Conservation (phyloP, 2,888 invertebrate species). For the Apamea monoglypha region DNA sequence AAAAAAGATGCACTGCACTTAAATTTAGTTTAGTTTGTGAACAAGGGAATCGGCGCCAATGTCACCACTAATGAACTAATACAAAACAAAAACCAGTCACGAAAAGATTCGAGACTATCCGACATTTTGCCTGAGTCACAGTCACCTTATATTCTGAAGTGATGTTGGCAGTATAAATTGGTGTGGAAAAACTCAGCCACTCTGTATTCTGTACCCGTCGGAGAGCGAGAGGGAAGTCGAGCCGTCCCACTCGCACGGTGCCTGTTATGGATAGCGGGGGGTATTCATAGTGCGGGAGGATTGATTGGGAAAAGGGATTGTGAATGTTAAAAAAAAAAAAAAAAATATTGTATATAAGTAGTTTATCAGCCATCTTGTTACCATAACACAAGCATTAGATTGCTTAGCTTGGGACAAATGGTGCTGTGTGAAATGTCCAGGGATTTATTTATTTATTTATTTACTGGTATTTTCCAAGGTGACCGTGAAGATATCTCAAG, state of each 20-base stretch:
- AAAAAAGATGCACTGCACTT: too few relatives aligned
- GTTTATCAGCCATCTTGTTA: too few relatives aligned
- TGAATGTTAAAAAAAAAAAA: too few relatives aligned
- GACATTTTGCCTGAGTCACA: constrained; percentile 33
- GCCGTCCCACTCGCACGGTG: constrained; percentile 73
- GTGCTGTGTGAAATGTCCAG: too few relatives aligned
- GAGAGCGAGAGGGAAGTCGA: constrained; percentile 70
- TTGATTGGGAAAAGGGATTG: neutral
- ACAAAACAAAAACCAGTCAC: neutral
- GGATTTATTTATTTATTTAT: too few relatives aligned
- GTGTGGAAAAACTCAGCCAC: constrained; percentile 82
- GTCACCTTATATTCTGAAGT: constrained; percentile 70
- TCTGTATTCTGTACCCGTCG: constrained; percentile 83
- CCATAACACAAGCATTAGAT: too few relatives aligned
- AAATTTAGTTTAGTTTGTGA: too few relatives aligned
- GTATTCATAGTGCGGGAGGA: constrained; percentile 72
- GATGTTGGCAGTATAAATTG: constrained; percentile 80
- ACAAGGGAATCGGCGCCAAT: too few relatives aligned
- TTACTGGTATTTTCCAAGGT: neutral
- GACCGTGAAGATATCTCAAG: neutral
- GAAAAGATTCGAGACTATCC: constrained; percentile 31
- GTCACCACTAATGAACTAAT: too few relatives aligned
- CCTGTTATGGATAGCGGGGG: constrained; percentile 69
- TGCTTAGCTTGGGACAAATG: too few relatives aligned
- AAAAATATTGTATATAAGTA: too few relatives aligned